A percentile compares a stretch with the other conserved stretches of the same genome.
These are phyloP conservation scores for Serilophus lunatus DNA, from an alignment of 2,113 vertebrate species.

Conservation along the genomic window DNA sequence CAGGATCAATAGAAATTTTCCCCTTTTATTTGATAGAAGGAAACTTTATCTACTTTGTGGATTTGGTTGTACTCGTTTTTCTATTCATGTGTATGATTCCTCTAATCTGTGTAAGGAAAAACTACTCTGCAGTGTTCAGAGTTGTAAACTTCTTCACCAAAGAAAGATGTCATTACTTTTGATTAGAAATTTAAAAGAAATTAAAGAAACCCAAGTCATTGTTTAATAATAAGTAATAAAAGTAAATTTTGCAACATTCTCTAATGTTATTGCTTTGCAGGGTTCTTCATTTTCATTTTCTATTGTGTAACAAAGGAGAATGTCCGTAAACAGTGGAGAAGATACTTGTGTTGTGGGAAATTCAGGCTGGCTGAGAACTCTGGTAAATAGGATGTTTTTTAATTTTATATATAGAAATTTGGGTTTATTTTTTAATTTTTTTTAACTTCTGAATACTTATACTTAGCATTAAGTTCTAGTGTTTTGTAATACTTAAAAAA, in stretches of 20 bases:
- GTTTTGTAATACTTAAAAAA: not conserved
- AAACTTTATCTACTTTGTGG: not conserved
- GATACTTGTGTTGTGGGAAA: slow-evolving; percentile 90
- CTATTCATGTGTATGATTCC: not conserved
- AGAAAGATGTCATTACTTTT: not conserved
- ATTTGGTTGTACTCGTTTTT: not conserved
- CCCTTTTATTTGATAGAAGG: not conserved
- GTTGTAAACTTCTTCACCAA: not conserved
- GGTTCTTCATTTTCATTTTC: slow-evolving; percentile 94
- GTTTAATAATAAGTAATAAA: not conserved
- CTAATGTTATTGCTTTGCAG: slow-evolving; percentile 59
- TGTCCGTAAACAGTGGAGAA: slow-evolving; percentile 91
- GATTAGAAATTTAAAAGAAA: not conserved
- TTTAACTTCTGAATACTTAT: not conserved
- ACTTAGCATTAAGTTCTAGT: not conserved
- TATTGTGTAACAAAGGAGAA: slow-evolving; percentile 93
- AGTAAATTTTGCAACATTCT: not conserved
- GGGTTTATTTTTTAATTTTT: not conserved
- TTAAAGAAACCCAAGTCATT: not conserved
- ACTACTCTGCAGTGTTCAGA: not conserved
- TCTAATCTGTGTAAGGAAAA: not conserved
- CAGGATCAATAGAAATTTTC: not conserved
- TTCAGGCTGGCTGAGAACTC: slow-evolving; percentile 89
- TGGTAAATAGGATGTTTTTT: slow-evolving; percentile 68
- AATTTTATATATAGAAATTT: too few species aligned